Percentiles rank a stretch among this genome's conserved stretches.
Conservation (phyloP, 2,113 vertebrate genomes). For the Amphilophus citrinellus region DNA sequence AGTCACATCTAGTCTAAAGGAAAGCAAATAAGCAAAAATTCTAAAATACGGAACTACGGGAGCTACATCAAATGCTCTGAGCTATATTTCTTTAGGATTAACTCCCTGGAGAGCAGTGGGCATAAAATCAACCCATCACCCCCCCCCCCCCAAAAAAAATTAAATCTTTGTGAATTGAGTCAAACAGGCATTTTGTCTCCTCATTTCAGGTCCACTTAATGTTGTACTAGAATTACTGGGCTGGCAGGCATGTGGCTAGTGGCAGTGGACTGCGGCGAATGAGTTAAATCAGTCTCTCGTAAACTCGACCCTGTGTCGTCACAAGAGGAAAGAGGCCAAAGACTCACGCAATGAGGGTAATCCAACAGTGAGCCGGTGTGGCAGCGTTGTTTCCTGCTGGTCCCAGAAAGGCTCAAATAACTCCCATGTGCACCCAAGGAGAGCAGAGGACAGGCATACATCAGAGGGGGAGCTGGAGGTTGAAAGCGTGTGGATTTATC, state of each 20-base stretch:
- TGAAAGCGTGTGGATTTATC: conserved; percentile 67
- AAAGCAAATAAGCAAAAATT: conserved; percentile 9
- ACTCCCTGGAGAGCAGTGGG: conserved; percentile 43
- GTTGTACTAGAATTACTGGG: conserved; percentile 54
- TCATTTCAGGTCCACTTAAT: conserved; percentile 73
- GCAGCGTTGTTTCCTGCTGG: conserved; percentile 72
- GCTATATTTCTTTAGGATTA: conserved; percentile 50
- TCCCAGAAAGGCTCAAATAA: conserved; percentile 75
- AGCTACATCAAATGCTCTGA: conserved; percentile 18
- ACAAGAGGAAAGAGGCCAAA: conserved; percentile 72
- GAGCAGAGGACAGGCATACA: conserved; percentile 71
- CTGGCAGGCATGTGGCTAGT: conserved; percentile 79
- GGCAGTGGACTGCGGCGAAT: conserved; percentile 77
- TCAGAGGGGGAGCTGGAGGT: conserved; percentile 62
- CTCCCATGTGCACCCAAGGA: conserved; percentile 75
- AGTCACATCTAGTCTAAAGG: neutral
- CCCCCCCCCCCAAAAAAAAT: conserved; percentile 38
- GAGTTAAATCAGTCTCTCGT: conserved; percentile 81
- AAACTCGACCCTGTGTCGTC: conserved; percentile 73
- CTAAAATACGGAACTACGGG: conserved; percentile 27
- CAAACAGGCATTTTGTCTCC: conserved; percentile 69
- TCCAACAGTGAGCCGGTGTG: conserved; percentile 77
- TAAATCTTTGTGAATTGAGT: conserved; percentile 63
- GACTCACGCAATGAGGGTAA: conserved; percentile 76
- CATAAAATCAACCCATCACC: conserved; percentile 57